Percentiles rank a stretch among this genome's conserved stretches.
Conservation (phyloP, 2,888 invertebrate species). For the Chrysolina haemoptera region DNA sequence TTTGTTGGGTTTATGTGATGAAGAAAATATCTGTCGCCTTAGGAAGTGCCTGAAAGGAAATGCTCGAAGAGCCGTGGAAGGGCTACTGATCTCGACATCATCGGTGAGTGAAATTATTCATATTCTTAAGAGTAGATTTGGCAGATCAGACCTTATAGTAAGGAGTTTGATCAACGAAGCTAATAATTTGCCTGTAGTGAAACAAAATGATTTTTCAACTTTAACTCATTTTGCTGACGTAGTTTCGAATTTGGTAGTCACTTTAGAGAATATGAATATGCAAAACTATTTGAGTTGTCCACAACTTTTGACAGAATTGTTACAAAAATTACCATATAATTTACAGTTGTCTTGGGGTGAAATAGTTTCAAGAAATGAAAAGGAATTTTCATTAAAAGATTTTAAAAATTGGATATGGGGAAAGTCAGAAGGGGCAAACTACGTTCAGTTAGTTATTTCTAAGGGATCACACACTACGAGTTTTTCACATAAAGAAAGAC, state of each 20-base stretch:
- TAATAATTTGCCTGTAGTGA: neutral
- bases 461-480: neutral
- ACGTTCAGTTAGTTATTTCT: neutral
- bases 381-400: neutral
- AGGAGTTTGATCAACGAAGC: neutral
- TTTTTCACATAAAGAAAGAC: conserved; percentile 3
- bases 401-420: conserved; percentile 7
- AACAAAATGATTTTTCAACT: conserved; percentile 1
- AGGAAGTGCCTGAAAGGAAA: no score
- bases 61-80: neutral
- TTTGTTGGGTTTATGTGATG: no score
- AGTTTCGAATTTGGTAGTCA: neutral
- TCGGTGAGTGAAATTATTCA: conserved; percentile 8
- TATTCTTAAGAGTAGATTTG: conserved; percentile 11
- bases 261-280: conserved; percentile 4
- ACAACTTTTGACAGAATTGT: neutral
- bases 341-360: conserved; percentile 11
- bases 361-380: neutral
- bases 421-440: conserved; percentile 7
- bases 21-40: no score
- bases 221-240: conserved; percentile 11
- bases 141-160: neutral
- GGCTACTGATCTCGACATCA: neutral
- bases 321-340: conserved; percentile 1
- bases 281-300: conserved; percentile 7